Base-by-base conservation (phyloP, 2,888 invertebrate genomes). In the Drosophila vallismaia region DNA sequence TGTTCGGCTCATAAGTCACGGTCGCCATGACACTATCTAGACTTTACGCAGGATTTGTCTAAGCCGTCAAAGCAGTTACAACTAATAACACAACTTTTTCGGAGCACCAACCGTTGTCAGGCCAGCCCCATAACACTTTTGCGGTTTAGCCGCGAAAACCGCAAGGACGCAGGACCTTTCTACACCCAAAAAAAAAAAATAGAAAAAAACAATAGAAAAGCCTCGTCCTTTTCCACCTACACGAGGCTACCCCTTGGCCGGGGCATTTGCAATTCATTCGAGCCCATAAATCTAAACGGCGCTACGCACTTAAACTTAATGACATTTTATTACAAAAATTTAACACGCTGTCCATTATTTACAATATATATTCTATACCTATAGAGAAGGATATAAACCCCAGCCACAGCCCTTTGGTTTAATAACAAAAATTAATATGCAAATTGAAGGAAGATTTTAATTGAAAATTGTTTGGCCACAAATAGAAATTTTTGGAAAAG, bases 251-350 rank as follows among this genome's bases (percentile, higher is more conserved):
- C 33, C 58, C 9, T 12, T 3, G 1, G 19, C 4, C 33, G 4
- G 4, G 42, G 12, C 59, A 44, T 59, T 59, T 28, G 60, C 53
- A 52, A 69, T 63, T 75, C 44, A 56, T 40, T 56, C 29, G 60
- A 45, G 55, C 55, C 50, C 67, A 74, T 85, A 79, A 82, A 82
- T 85, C 80, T 62, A 75, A 75, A 59, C 56, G 68, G 40, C 67
- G 60, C 58, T 70, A 56, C 74, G 67, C 68, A 57, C 63, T 74
- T 56, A 57, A 67, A 56, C 79, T 74, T 85, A 77, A 82, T 79
- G 71, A 77, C 80, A 74, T 74, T 82, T 85, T 82, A 82, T 82
- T 75, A 79, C 76, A 59, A 64, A 59, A 64, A 78, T 70, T 80
- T 62, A 71, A 67, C 74, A 50, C 67, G 8, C 42, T 45, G 31